Base-by-base conservation (phyloP, 2,113 vertebrate genomes). In the Spilogale gracilis region DNA sequence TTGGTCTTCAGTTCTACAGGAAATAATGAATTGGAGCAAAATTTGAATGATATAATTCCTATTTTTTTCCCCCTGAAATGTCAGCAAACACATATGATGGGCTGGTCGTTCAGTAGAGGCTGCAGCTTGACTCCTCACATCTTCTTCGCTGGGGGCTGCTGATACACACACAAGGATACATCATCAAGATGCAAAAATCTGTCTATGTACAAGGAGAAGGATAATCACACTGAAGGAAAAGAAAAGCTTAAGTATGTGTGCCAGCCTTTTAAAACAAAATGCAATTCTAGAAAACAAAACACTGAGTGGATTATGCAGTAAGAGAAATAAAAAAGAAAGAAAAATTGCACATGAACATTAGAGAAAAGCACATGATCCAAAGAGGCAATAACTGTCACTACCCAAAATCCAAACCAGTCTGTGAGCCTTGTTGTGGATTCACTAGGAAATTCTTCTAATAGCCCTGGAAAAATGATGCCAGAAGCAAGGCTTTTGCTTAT, bases 151-250 rank as follows among this genome's bases (percentile, higher is more conserved):
- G 0, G 17, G 27, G 10, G 20, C 32, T 25, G 2, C 20, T 21
- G 2, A 2, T 12, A 23, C 0, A 2, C 9, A 23, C 1, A 16
- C 1, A 1, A 16, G 10, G 12, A 7, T 23, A 43, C 1, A 2
- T 58, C 30, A 11, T 13, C 20, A 61, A 80, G 17, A 30, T 63
- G 6, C 18, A 76, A 27, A 5, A 61, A 43, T 58, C 23, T 60
- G 65, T n/a, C 74, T 17, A 1, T 38, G 27, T 54, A 61, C 20
- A 9, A 52, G 61, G 9, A 52, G 38, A 38, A 58, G 5, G 50
- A 76, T 18, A 48, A 50, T 25, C 17, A 50, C 5, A 50, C 18
- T 71, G 52, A 52, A 16, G 50, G 74, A 85, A 52, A 45, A 27
- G n/a, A 80, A 80, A 90, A 7, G 16, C 65, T n/a, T 65, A 25